Evolutionary conservation across 1,140 invertebrate genomes (phyloP), one percentile per base, ranked within the genome.

Genomic region (Zaprionus gabonicus): DNA sequence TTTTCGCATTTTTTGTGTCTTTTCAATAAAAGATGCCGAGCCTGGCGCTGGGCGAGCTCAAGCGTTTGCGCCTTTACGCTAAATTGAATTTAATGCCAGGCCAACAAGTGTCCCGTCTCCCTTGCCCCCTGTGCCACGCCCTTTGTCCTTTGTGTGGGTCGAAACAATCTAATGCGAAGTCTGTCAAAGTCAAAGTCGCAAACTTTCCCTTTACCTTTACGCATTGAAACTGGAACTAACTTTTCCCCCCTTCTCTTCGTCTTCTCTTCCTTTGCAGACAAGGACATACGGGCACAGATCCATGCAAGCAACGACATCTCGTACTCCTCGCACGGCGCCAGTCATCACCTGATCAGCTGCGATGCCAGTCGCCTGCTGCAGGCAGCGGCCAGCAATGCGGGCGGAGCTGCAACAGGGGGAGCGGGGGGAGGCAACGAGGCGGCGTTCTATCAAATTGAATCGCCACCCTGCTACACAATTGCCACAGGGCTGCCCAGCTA

Each of bases 401-500:
- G 49, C 55, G 49, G 76, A 57, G 51, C 53, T 9, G 56, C 36
- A 27, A 7, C n/a, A 41, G 38, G 7, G 23, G 28, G 17, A 9
- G 13, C 36, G 41, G 64, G 31, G 17, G 71, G 31, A 15, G 71
- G 55, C 73, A 80, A 66, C 17, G 91, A 92, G 64, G 85, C 82
- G 12, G 81, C 74, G 1, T 92, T 91, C 67, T 91, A 90, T 78
- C 86, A 92, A 90, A 92, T 92, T 31, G 94, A 95, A 80, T 94
- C 94, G 17, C 91, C 95, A 58, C 94, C 94, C 9, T 94, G 94
- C 72, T 95, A 95, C 86, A 95, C 94, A 41, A 93, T 95, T 60
- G 94, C 94, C 72, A 95, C 94, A 23, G 94, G 94, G 6, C 71
- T 95, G 57, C 94, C 94, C 13, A 94, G 93, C 56, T 95, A 95